Percentiles rank a stretch among this genome's conserved stretches.
These are phyloP conservation scores for Leptosomus discolor DNA, from an alignment of 2,113 vertebrate genomes.

Conservation along the genomic window DNA sequence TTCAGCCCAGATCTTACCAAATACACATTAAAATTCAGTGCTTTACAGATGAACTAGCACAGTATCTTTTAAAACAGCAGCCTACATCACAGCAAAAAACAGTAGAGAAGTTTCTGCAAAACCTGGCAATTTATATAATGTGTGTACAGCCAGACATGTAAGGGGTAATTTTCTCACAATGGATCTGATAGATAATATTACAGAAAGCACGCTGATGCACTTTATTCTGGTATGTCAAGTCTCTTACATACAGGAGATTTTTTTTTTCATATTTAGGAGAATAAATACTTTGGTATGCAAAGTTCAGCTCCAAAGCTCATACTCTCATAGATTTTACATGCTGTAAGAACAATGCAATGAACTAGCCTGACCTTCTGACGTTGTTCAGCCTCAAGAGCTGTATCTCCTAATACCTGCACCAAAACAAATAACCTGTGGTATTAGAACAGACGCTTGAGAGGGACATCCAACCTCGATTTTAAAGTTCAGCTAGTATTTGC, in stretches of 20 bases:
- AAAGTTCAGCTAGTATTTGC: background rate
- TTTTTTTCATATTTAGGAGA: background rate
- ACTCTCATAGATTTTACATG: background rate
- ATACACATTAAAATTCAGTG: constrained; percentile 14
- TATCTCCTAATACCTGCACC: background rate
- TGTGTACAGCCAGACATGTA: background rate
- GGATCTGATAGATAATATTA: background rate
- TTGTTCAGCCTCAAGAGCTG: background rate
- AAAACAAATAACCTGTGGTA: background rate
- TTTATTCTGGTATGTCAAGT: background rate
- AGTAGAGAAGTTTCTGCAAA: background rate
- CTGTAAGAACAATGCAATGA: background rate
- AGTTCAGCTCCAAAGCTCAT: background rate
- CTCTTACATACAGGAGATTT: background rate
- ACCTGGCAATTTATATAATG: background rate
- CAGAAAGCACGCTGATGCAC: background rate
- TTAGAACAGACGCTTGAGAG: background rate
- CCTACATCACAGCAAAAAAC: background rate
- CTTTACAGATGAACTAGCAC: background rate
- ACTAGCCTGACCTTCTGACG: background rate
- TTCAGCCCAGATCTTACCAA: constrained; percentile 38
- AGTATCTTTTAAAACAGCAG: background rate
- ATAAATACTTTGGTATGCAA: background rate
- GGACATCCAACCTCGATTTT: background rate
- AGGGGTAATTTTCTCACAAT: constrained; percentile 48